Base-by-base conservation (phyloP, 2,113 vertebrate species). In the Heliornis fulica region DNA sequence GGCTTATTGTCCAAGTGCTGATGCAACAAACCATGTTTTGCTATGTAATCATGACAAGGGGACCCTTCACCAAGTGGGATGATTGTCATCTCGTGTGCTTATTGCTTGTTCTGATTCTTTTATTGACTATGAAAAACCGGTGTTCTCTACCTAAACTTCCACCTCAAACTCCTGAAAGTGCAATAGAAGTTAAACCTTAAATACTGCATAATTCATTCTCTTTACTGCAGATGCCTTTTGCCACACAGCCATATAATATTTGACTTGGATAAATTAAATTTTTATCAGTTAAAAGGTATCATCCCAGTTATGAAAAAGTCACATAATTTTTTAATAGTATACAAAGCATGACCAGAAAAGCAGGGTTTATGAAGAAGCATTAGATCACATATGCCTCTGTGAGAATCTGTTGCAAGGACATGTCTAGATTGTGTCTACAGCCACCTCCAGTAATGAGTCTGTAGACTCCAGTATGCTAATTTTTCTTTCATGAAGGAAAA, bases 11-110 rank as follows among this genome's bases (percentile, higher is more conserved):
- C 36, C 3, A 1, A 29, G 29, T 29, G n/a, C 43, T 38, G 29
- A 29, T 28, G 50, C 25, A 34, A 34, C 17, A 61, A 74, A 38
- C n/a, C 14, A 10, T 0, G 1, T 3, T 38, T 50, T 51, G 41
- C 54, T 40, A n/a, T 40, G 32, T 0, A 0, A 40, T 34, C 57
- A 59, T 38, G 7, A 19, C 1, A 0, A 48, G 2, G 25, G 12
- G 10, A 70, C 11, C 25, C 7, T 87, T 57, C 36, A 29, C 18
- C 32, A 38, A 43, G 13, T 4, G 13, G 20, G 15, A 31, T 22
- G 43, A n/a, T 15, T 13, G 29, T 13, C 28, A 77, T 29, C n/a
- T 46, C 57, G 7, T 4, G 8, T 14, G 18, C 19, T 60, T 61
- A 68, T 34, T 75, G 38, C 22, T 61, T 70, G 38, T 32, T 53